Conservation (phyloP, 2,888 invertebrate genomes). For the Glyphotaelius pellucidus region DNA sequence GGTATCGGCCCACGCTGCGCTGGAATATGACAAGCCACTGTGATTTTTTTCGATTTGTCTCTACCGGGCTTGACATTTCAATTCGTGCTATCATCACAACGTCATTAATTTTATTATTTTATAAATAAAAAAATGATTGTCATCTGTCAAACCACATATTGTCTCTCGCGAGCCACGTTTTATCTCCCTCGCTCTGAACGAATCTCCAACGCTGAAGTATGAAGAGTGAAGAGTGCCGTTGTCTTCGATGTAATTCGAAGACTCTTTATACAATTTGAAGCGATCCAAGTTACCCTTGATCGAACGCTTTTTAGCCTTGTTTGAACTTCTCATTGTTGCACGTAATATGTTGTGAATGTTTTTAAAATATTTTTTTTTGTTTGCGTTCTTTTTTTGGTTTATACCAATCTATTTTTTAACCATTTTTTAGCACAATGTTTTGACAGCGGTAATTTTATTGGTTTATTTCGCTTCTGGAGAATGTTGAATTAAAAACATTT, state of each 20-base stretch:
- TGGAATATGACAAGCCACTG: background rate
- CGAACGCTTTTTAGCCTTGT: too few species aligned
- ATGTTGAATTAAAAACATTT: too few species aligned
- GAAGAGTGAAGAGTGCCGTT: background rate
- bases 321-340: too few species aligned
- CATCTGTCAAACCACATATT: constrained; percentile 64
- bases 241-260: background rate
- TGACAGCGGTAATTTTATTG: too few species aligned
- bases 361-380: too few species aligned
- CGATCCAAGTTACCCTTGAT: too few species aligned
- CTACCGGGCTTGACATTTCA: constrained; percentile 62
- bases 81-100: constrained; percentile 61
- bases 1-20: constrained; percentile 15
- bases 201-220: background rate
- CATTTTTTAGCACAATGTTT: too few species aligned
- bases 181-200: constrained; percentile 51
- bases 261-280: constrained; percentile 31
- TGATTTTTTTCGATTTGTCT: constrained; percentile 33
- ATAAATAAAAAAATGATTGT: constrained; percentile 60
- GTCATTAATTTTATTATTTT: constrained; percentile 65
- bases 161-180: constrained; percentile 53
- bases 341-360: too few species aligned
- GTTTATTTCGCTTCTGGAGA: too few species aligned
- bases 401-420: too few species aligned
- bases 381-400: too few species aligned